Conservation (phyloP, 2,888 invertebrate genomes). For the Artemia sinica region DNA sequence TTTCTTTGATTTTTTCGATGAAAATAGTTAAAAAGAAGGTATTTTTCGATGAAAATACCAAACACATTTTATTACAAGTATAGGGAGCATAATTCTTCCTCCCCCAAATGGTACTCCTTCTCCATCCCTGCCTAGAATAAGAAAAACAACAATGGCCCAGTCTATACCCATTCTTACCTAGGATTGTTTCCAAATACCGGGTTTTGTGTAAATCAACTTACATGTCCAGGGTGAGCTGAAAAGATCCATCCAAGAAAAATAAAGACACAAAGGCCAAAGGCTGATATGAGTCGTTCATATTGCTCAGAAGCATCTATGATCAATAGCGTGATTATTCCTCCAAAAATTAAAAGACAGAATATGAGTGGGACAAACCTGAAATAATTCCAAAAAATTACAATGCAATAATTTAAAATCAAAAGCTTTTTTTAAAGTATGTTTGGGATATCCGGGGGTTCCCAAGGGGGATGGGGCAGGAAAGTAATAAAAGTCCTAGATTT, state of each 20-base stretch:
- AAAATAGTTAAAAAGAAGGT: no score
- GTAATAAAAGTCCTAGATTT: no score
- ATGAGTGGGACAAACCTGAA: slow-evolving; percentile 37
- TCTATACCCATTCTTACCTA: no score
- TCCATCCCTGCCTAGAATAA: no score
- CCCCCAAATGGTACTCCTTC: no score
- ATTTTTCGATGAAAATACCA: no score
- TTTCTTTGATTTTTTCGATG: no score
- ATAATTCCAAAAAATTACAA: slow-evolving; percentile 22
- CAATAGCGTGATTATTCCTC: slow-evolving; percentile 41
- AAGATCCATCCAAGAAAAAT: slow-evolving; percentile 45
- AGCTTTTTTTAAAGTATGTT: slow-evolving; percentile 16
- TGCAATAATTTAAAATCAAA: slow-evolving; percentile 16
- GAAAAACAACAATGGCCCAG: no score
- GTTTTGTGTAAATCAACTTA: slow-evolving; percentile 28
- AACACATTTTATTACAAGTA: no score
- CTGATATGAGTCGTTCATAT: slow-evolving; percentile 45
- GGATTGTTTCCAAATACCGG: no score
- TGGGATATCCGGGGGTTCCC: slow-evolving; percentile 8
- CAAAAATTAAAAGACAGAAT: slow-evolving; percentile 35
- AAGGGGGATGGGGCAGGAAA: not conserved
- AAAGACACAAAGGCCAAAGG: slow-evolving; percentile 46
- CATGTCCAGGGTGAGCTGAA: slow-evolving; percentile 41
- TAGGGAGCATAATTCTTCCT: no score
- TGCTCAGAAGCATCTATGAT: slow-evolving; percentile 44